These are phyloP conservation scores for Priocnemis perturbator DNA, from an alignment of 2,888 invertebrate genomes.

Conservation along the genomic window DNA sequence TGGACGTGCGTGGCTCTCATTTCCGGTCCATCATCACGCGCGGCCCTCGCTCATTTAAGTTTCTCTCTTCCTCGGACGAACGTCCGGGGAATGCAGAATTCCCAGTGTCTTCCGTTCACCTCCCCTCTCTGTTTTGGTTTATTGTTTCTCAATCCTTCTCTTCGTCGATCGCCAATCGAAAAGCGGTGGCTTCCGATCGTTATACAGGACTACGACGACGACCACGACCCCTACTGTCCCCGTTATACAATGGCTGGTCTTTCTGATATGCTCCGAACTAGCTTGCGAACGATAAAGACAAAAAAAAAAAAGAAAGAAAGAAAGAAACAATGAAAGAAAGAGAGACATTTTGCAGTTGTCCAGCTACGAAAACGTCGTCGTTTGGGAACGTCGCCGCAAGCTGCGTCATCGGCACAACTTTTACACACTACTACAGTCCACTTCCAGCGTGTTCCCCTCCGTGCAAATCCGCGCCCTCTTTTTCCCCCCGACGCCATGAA, in stretches of 20 bases:
- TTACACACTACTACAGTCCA: constrained; percentile 51
- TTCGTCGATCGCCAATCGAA: too few relatives aligned
- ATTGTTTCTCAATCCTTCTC: too few relatives aligned
- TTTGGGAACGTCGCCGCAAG: constrained; percentile 74
- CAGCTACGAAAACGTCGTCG: constrained; percentile 71
- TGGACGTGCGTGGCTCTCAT: too few relatives aligned
- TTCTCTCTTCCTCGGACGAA: too few relatives aligned
- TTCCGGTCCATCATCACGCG: too few relatives aligned
- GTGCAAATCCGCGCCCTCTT: constrained; percentile 43
- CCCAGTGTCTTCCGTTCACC: too few relatives aligned
- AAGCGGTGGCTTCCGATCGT: too few relatives aligned
- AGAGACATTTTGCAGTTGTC: constrained; percentile 69
- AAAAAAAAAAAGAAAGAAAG: constrained; percentile 28
- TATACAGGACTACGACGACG: too few relatives aligned
- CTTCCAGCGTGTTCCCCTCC: constrained; percentile 10
- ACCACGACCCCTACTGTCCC: constrained; percentile 22
- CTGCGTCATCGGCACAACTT: constrained; percentile 75
- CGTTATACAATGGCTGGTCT: constrained; percentile 64
- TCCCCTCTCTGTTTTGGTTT: too few relatives aligned
- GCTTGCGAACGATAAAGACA: constrained; percentile 31
- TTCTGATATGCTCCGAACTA: constrained; percentile 58
- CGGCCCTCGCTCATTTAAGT: too few relatives aligned
- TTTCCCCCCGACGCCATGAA: constrained; percentile 30
- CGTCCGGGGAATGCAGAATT: too few relatives aligned
- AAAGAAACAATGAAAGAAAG: constrained; percentile 34